phyloP scores from a whole-genome alignment of 2,113 vertebrate species.

The Strigops habroptila region DNA sequence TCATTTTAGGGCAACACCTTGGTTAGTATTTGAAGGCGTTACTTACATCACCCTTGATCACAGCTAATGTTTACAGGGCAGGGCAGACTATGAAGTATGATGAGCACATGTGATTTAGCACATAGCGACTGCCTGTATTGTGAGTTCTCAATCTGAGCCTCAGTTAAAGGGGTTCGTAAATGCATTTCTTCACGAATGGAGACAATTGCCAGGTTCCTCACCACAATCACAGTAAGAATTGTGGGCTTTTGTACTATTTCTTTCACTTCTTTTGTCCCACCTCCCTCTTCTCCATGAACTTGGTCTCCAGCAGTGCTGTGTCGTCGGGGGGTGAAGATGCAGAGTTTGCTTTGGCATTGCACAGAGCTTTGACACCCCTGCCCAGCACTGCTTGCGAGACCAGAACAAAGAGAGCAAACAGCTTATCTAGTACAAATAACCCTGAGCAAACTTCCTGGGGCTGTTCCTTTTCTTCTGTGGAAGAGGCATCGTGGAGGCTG shows the following conservation, averaged over 20 bases:
- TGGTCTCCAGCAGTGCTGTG: neutral
- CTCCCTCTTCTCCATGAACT: neutral
- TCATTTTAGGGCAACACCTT: neutral
- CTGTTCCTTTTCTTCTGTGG: neutral
- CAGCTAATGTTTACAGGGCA: neutral
- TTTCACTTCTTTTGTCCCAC: neutral
- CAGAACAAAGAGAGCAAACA: constrained; percentile 23
- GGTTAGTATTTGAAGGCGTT: neutral
- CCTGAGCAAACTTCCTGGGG: constrained; percentile 53
- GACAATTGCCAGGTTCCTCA: neutral
- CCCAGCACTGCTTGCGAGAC: neutral
- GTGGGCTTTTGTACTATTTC: neutral
- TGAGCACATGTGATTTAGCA: neutral
- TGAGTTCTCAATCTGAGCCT: neutral
- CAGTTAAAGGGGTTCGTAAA: neutral
- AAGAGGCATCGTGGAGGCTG: neutral
- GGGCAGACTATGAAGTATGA: neutral
- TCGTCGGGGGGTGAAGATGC: neutral
- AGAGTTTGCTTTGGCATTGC: neutral
- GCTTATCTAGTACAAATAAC: constrained; percentile 60
- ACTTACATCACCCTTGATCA: neutral
- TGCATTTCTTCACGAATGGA: neutral
- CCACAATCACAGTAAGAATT: neutral
- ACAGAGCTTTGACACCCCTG: neutral
- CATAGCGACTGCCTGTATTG: accelerated